A percentile compares a stretch with the other conserved stretches of the same genome.
Evolutionary conservation across 2,113 vertebrate species (phyloP).

Genomic region (Himantopus leucocephalus): DNA sequence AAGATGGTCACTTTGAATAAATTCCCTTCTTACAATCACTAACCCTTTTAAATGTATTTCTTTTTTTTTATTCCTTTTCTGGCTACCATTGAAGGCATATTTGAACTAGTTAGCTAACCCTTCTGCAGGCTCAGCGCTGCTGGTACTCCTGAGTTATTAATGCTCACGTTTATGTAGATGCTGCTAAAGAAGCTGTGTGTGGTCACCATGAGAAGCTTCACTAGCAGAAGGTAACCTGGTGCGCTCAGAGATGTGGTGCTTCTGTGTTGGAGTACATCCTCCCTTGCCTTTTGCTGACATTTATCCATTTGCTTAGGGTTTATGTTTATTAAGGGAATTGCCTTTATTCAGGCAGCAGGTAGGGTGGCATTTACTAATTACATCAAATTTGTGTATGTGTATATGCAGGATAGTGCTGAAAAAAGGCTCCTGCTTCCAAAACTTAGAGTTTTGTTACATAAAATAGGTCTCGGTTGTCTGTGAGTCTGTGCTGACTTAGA

Average conservation of each 20-base stretch:
- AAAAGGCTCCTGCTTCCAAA: background rate
- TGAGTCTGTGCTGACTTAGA: background rate
- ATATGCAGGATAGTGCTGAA: background rate
- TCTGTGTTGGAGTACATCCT: accelerated
- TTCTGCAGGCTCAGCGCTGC: background rate
- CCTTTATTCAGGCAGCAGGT: background rate
- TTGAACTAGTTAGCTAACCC: background rate
- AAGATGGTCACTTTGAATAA: background rate
- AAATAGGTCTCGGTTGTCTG: background rate
- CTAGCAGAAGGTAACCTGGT: background rate
- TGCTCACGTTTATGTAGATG: background rate
- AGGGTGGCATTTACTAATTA: background rate
- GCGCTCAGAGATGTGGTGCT: background rate
- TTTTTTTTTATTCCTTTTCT: background rate
- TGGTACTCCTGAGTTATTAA: background rate
- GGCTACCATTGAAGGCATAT: background rate
- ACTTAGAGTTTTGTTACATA: background rate
- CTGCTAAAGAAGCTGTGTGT: background rate
- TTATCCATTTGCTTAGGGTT: background rate
- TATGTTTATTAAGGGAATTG: background rate
- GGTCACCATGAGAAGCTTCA: background rate
- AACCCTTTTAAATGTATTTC: background rate
- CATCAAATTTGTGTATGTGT: background rate
- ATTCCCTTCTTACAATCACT: background rate
- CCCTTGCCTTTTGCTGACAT: background rate